Conservation (phyloP, 2,888 invertebrate genomes). For the Caenorhabditis zanzibari region DNA sequence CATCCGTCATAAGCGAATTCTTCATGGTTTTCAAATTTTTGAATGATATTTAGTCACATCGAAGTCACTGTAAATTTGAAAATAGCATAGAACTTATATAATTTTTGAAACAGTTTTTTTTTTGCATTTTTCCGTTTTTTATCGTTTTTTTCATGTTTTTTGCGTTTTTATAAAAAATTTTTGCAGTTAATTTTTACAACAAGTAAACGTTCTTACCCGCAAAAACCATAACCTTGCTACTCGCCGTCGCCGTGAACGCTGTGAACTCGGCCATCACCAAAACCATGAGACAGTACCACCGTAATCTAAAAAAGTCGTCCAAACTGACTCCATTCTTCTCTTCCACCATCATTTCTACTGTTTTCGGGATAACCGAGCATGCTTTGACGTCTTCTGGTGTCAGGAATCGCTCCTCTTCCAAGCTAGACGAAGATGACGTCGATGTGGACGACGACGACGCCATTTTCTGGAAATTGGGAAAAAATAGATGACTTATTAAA, state of each 20-base stretch:
- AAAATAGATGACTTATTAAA: not conserved
- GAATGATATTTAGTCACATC: too few relatives aligned
- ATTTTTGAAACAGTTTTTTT: too few relatives aligned
- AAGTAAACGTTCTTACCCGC: too few relatives aligned
- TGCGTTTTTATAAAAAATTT: too few relatives aligned
- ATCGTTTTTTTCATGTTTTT: too few relatives aligned
- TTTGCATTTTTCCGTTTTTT: too few relatives aligned
- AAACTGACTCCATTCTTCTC: constrained; percentile 9
- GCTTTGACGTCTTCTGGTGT: constrained; percentile 33
- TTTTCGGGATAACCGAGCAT: not conserved
- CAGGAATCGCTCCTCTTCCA: constrained; percentile 45
- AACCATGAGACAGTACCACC: constrained; percentile 54
- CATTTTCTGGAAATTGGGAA: constrained; percentile 23
- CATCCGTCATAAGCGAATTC: too few relatives aligned
- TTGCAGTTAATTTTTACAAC: too few relatives aligned
- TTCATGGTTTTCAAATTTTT: too few relatives aligned
- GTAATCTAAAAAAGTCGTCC: constrained; percentile 37
- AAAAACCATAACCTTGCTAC: constrained; percentile 52
- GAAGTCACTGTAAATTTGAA: too few relatives aligned
- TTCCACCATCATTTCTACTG: not conserved
- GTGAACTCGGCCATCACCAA: constrained; percentile 49
- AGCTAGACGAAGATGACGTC: constrained; percentile 32
- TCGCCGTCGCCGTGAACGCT: constrained; percentile 46
- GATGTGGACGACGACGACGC: constrained; percentile 41
- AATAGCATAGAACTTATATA: too few relatives aligned